Base-by-base conservation (phyloP, 2,797 vertebrate genomes). In the Poeciliopsis presidionis region DNA sequence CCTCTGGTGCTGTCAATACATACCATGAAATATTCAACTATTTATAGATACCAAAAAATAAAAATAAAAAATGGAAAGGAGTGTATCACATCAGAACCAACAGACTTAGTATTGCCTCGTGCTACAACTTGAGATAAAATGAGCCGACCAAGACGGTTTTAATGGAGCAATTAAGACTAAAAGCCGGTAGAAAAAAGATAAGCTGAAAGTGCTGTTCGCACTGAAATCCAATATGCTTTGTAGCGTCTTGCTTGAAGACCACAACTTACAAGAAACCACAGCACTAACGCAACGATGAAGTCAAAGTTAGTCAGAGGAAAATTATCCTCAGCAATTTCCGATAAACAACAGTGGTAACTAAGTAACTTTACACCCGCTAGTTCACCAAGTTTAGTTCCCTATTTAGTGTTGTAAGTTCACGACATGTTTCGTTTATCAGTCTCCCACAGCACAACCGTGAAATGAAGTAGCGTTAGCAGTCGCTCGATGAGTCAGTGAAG, bases 301-400 rank as follows among this genome's bases (percentile, higher is more conserved):
- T 88, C 85, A 85, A 91, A 94, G 90, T 94, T 93, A 88, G 84
- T 76, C 78, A 80, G 90, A 87, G 84, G 81, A 67, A 78, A 77
- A 74, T 74, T 67, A 88, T 88, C 81, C 87, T 83, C 89, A 91
- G 90, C 86, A 88, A 84, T 87, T 89, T 30, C 86, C 70, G 47
- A 84, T 83, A 81, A 53, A 86, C 75, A n/a, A 49, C 75, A 72
- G 67, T 72, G 73, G 65, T 74, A 81, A 46, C 41, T 33, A 77
- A 88, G 72, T 74, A 70, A 90, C 80, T 81, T 81, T 70, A 7
- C 72, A 16, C 28, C 22, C 9, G 41, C 77, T 57, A 59, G 45
- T 59, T 76, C 3, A 18, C 14, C 28, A 49, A 28, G 16, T 75
- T 74, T 78, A 47, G 55, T 79, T 85, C 12, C 22, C 65, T 46